Evolutionary conservation across 1,140 invertebrate genomes (phyloP).

Genomic region (Idris sp.): DNA sequence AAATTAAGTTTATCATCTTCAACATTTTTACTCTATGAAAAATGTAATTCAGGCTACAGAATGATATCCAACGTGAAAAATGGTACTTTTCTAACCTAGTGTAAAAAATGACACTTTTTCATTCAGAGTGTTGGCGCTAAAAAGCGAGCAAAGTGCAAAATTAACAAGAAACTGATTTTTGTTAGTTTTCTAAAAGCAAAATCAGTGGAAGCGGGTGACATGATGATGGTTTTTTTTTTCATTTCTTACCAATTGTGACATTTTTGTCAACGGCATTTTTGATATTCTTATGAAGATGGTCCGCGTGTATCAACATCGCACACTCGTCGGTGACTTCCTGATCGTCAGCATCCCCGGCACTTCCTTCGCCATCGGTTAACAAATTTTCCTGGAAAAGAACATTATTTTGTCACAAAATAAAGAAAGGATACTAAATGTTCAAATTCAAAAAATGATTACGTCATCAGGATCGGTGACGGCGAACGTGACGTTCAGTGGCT

Average conservation of each 20-base stretch:
- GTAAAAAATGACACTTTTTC: no score
- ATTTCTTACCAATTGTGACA: constrained; percentile 49
- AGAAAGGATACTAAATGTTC: no score
- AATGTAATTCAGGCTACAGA: no score
- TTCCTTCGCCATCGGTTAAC: constrained; percentile 81
- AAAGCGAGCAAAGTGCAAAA: constrained; percentile 18
- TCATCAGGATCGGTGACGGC: constrained; percentile 90
- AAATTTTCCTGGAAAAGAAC: constrained; percentile 77
- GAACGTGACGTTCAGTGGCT: constrained; percentile 92
- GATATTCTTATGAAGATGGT: constrained; percentile 76
- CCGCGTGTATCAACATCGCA: constrained; percentile 87
- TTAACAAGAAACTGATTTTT: not conserved
- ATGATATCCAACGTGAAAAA: no score
- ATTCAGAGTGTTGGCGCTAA: constrained; percentile 7
- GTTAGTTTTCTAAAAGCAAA: constrained; percentile 14
- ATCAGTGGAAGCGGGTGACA: constrained; percentile 37
- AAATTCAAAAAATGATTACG: no score
- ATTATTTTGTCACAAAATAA: constrained; percentile 14
- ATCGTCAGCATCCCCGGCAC: constrained; percentile 80
- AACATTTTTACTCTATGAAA: no score
- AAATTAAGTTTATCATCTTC: no score
- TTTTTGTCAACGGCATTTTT: constrained; percentile 73
- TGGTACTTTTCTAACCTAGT: no score
- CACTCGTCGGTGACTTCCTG: constrained; percentile 90
- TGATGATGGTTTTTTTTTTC: constrained; percentile 49